A percentile compares a stretch with the other conserved stretches of the same genome.
Evolutionary conservation across 2,797 vertebrate species (phyloP).

Genomic region (Iguana delicatissima): DNA sequence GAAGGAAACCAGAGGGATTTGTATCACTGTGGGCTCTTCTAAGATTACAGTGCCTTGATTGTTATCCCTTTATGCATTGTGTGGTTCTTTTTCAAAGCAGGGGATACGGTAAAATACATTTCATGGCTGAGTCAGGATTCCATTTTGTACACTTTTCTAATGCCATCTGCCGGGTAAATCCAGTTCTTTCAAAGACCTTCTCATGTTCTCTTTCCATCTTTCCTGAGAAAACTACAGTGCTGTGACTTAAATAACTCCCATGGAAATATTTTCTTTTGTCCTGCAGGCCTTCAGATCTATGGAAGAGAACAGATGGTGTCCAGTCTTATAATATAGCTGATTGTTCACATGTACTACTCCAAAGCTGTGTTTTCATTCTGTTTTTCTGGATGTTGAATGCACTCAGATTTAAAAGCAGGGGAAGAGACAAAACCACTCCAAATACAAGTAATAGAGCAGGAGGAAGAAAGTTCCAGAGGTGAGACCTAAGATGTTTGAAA

Average conservation of each 20-base stretch:
- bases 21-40: neutral
- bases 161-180: neutral
- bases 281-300: conserved; percentile 5
- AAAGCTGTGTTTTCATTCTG: neutral
- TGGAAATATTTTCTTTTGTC: conserved; percentile 16
- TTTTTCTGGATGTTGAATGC: neutral
- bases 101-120: neutral
- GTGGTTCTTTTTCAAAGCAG: conserved; percentile 7
- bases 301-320: conserved; percentile 27
- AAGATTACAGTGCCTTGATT: neutral
- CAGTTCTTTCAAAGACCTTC: neutral
- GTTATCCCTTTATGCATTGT: neutral
- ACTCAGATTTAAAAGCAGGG: conserved; percentile 21
- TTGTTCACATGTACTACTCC: neutral
- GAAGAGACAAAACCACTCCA: neutral
- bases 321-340: neutral
- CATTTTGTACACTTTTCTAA: conserved; percentile 11
- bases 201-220: neutral
- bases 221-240: accelerated
- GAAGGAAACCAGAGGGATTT: neutral
- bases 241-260: conserved; percentile 29
- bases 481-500: conserved; percentile 49
- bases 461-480: conserved; percentile 14
- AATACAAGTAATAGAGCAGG: conserved; percentile 25
- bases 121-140: neutral